Evolutionary conservation across 2,888 invertebrate species (phyloP).

Genomic region (Noctuana brunneofusca): DNA sequence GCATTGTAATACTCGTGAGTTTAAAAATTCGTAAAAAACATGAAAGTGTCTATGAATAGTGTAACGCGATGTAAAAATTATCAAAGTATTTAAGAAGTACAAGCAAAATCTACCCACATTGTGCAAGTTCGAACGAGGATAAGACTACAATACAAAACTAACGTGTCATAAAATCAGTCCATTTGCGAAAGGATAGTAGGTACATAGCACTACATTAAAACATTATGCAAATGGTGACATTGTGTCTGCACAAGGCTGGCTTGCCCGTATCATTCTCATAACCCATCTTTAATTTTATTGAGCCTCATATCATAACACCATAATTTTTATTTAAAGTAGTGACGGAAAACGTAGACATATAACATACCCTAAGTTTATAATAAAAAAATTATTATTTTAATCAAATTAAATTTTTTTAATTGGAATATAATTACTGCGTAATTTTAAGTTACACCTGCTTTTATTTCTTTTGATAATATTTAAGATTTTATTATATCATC

Average conservation of each 20-base stretch:
- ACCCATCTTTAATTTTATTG: slow-evolving; percentile 35
- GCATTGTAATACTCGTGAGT: slow-evolving; percentile 37
- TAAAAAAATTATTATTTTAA: too few relatives aligned
- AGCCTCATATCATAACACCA: slow-evolving; percentile 26
- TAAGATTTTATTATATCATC: too few relatives aligned
- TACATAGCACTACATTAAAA: slow-evolving; percentile 17
- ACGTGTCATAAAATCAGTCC: slow-evolving; percentile 5
- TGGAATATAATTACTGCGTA: too few relatives aligned
- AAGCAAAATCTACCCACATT: too few relatives aligned
- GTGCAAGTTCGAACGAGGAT: too few relatives aligned
- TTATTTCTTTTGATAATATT: too few relatives aligned
- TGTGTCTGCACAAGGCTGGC: slow-evolving; percentile 44
- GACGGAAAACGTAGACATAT: background rate
- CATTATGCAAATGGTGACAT: slow-evolving; percentile 49
- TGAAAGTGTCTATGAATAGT: too few relatives aligned
- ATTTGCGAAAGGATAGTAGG: slow-evolving; percentile 6
- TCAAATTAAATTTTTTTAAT: too few relatives aligned
- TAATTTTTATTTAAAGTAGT: slow-evolving; percentile 30
- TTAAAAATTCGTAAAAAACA: background rate
- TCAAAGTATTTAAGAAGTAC: too few relatives aligned
- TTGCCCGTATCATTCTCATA: slow-evolving; percentile 38
- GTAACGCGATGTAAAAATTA: too few relatives aligned
- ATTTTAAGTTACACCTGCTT: too few relatives aligned
- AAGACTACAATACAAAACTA: background rate
- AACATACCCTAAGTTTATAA: too few relatives aligned